Percentiles rank a stretch among this genome's conserved stretches.
phyloP scores from a whole-genome alignment of 1,140 invertebrate species.

The Pogonognathellus flavescens region DNA sequence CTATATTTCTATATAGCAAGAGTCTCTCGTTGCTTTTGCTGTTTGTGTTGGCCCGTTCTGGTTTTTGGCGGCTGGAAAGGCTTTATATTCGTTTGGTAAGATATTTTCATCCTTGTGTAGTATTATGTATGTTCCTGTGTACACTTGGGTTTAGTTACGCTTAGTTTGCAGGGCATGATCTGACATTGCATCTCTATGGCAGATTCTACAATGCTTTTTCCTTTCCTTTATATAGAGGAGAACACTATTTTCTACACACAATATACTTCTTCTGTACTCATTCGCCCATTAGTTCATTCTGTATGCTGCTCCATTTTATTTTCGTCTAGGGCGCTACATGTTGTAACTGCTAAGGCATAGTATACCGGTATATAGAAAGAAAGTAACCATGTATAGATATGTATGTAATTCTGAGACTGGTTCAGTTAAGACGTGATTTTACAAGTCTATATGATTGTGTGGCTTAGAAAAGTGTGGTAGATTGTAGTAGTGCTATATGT shows the following conservation, averaged over 20 bases:
- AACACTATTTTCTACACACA: neutral
- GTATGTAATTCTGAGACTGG: too few species aligned
- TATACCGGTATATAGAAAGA: too few species aligned
- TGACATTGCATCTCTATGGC: conserved; percentile 9
- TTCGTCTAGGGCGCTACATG: neutral
- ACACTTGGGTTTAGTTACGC: neutral
- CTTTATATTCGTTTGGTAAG: too few species aligned
- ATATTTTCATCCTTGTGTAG: too few species aligned
- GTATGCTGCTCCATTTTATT: conserved; percentile 36
- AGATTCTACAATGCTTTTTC: neutral
- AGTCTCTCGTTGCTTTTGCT: neutral
- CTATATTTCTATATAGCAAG: neutral
- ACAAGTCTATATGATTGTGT: too few species aligned
- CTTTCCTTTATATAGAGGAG: neutral
- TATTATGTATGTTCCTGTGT: too few species aligned
- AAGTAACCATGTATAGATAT: neutral
- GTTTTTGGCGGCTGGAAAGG: too few species aligned
- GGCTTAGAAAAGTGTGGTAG: too few species aligned
- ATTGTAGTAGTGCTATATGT: too few species aligned
- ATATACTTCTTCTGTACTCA: neutral
- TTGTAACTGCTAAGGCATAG: conserved; percentile 33
- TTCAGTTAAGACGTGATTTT: too few species aligned
- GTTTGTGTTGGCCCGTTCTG: neutral
- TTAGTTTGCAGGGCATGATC: neutral
- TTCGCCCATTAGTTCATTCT: conserved; percentile 12